These are phyloP conservation scores for Eleginops maclovinus DNA, from an alignment of 2,113 vertebrate species.

Conservation along the genomic window DNA sequence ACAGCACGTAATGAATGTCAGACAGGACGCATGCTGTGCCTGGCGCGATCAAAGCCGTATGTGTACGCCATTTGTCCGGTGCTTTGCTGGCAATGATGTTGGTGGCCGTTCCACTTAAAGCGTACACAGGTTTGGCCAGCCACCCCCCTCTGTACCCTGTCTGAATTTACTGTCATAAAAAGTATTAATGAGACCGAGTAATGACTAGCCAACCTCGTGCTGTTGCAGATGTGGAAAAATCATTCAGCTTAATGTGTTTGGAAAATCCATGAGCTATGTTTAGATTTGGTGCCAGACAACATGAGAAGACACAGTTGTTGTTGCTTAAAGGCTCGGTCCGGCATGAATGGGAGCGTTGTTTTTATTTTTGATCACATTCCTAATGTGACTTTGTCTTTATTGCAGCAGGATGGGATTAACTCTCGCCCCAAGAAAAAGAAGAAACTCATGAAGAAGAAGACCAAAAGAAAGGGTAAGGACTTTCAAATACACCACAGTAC, in stretches of 20 bases:
- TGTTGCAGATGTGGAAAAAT: constrained; percentile 38
- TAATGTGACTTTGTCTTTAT: neutral
- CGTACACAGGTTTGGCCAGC: constrained; percentile 7
- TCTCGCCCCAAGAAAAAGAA: constrained; percentile 82
- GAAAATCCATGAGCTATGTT: constrained; percentile 40
- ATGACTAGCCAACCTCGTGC: constrained; percentile 11
- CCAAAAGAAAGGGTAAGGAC: constrained; percentile 81
- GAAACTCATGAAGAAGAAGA: constrained; percentile 83
- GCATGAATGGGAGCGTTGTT: constrained; percentile 30
- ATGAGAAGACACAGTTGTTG: constrained; percentile 5
- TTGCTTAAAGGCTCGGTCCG: neutral
- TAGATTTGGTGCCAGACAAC: constrained; percentile 10
- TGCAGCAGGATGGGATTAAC: constrained; percentile 67
- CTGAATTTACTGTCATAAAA: constrained; percentile 11
- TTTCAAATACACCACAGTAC: neutral
- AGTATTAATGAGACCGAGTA: constrained; percentile 9
- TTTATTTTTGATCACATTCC: constrained; percentile 18
- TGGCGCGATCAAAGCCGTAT: neutral
- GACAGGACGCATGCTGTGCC: neutral
- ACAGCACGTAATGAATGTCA: neutral
- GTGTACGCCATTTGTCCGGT: constrained; percentile 7
- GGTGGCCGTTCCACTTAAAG: neutral
- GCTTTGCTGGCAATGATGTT: constrained; percentile 9
- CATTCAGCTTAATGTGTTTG: constrained; percentile 24
- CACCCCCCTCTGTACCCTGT: neutral